Base-by-base conservation (phyloP, 2,888 invertebrate genomes). In the Thalpophila matura region DNA sequence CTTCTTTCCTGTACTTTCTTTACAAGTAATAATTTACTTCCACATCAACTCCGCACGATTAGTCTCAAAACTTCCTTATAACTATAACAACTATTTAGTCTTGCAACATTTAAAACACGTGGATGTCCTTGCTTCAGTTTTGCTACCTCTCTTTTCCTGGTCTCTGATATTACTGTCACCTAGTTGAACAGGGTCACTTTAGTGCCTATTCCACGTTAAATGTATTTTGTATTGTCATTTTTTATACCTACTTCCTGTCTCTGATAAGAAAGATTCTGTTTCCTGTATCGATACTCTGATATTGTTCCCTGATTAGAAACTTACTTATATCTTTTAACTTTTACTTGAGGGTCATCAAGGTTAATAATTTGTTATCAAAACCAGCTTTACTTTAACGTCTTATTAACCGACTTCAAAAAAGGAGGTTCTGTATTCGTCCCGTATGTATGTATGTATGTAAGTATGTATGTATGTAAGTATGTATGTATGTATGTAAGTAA, bases 131-230 rank as follows among this genome's bases (percentile, higher is more conserved):
- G 79, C 53, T 63, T 54, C 50, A 37, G 40, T 53, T 58, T 72
- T 20, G 49, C 59, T 38, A 46, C 60, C 75, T 66, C 57, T 69
- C 75, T 75, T 78, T 78, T 78, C 79, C 79, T 71, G 63, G 53
- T 71, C 49, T 63, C 45, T 20, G n/a, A 33, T 31, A 49, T 63
- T 29, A 49, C 64, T 69, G 60, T 77, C 57, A 53, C 58, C 53
- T 59, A 64, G 45, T 37, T 26, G 53, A 53, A 42, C 62, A 58
- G 57, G 61, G 56, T 73, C 62, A 59, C 33, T 42, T 40, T 20
- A 38, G n/a, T 53, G 56, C 20, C 55, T 69, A 50, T 75, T 70
- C 38, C 42, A 53, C 45, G 51, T 46, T 35, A 40, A 42, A 45
- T 62, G 26, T 42, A 35, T 54, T 58, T 20, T 37, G 37, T 49